Base-by-base conservation (phyloP, 2,888 invertebrate genomes). In the Pyrochroa serraticornis region DNA sequence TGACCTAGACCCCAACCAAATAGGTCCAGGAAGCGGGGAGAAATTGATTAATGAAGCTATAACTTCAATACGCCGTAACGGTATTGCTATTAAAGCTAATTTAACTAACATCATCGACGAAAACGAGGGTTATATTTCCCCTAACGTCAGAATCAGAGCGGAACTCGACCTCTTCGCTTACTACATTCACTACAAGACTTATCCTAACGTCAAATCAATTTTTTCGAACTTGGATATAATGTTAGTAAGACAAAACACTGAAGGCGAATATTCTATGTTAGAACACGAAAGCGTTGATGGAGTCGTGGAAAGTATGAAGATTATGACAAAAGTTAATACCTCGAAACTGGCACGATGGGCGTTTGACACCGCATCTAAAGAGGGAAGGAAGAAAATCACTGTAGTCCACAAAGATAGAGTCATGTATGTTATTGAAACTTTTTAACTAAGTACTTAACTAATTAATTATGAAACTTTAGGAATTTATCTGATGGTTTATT, bases 341-440 rank as follows among this genome's bases (percentile, higher is more conserved):
- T 79, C 80, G 62, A 75, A 83, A 52, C 79, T 87, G 58, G 84
- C 85, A 0, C 75, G 78, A 49, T 84, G 82, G 75, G 85, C 86
- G 1, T 86, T 86, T 70, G 80, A 85, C 10, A 84, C 81, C 71
- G 86, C 87, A 1, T 73, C 73, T 9, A 72, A 75, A 54, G 71
- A 84, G 65, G 78, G 80, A 1, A 71, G 87, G 9, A 84, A 82
- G 69, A 85, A 83, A 70, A 81, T 87, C 14, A 86, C 85, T 0
- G 82, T 83, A 7, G 81, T 87, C 7, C 86, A 87, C 73, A 87
- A 86, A 67, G 85, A 85, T 7, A 85, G 84, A 67, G 84, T 85
- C 58, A 83, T 85, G 84, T 70, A 47, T 66, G 64, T 58, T 37
- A n/a, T n/a, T n/a, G n/a, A n/a, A n/a, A n/a, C n/a, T n/a, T n/a